Evolutionary conservation across 2,113 vertebrate species (phyloP).

Genomic region (Solea senegalensis): DNA sequence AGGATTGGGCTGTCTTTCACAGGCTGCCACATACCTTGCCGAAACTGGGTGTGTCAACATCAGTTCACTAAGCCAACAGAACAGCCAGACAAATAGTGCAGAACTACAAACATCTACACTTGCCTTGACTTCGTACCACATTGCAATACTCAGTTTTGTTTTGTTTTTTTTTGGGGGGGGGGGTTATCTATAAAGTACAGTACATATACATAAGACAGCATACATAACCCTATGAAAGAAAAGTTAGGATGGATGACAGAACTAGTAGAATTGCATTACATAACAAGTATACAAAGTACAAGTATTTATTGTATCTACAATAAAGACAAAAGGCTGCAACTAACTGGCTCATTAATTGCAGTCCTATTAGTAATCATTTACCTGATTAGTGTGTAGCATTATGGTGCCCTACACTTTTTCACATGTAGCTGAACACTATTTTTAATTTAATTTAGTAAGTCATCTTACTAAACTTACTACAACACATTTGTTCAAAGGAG

Average conservation of each 20-base stretch:
- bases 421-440: too few relatives aligned
- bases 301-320: not conserved
- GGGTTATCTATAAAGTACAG: not conserved
- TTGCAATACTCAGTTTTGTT: slow-evolving; percentile 32
- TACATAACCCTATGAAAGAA: not conserved
- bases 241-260: not conserved
- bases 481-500: too few relatives aligned
- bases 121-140: slow-evolving; percentile 37
- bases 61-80: slow-evolving; percentile 70
- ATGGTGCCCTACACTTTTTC: too few relatives aligned
- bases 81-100: slow-evolving; percentile 56
- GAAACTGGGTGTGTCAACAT: slow-evolving; percentile 73
- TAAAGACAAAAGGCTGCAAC: not conserved
- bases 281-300: slow-evolving; percentile 10
- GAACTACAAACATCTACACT: slow-evolving; percentile 53
- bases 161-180: too few relatives aligned
- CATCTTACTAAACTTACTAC: too few relatives aligned
- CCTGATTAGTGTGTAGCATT: too few relatives aligned
- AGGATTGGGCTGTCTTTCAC: slow-evolving; percentile 38
- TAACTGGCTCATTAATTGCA: too few relatives aligned
- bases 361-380: too few relatives aligned
- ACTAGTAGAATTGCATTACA: not conserved
- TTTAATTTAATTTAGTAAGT: too few relatives aligned
- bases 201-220: not conserved
- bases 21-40: slow-evolving; percentile 57